Percentiles rank a stretch among this genome's conserved stretches.
phyloP scores from a whole-genome alignment of 2,113 vertebrate genomes.

The Thermophis baileyi region DNA sequence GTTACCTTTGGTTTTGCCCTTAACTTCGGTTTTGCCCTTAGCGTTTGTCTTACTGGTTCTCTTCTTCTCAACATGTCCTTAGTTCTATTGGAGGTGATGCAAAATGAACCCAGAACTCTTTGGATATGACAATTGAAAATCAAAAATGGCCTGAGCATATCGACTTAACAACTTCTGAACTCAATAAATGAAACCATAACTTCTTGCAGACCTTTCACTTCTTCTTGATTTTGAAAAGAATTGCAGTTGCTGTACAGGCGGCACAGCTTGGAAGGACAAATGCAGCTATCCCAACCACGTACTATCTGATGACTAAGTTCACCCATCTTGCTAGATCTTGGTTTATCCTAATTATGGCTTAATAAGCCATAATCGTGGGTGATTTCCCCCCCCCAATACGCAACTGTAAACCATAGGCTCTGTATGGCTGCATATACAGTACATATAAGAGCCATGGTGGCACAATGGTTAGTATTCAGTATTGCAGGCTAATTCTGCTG shows the following conservation, averaged over 20 bases:
- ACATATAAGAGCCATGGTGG: background rate
- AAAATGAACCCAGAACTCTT: background rate
- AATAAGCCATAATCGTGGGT: background rate
- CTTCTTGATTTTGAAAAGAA: background rate
- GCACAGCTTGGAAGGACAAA: background rate
- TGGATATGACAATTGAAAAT: background rate
- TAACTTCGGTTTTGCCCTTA: background rate
- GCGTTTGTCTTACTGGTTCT: background rate
- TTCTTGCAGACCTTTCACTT: background rate
- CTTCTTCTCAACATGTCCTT: background rate
- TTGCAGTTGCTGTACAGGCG: background rate
- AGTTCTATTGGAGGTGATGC: background rate
- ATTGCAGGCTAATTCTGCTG: background rate
- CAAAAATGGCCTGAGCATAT: background rate
- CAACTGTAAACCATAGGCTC: background rate
- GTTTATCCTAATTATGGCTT: background rate
- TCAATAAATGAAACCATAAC: background rate
- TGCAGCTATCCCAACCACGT: background rate
- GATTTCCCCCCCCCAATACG: background rate
- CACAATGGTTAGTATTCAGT: background rate
- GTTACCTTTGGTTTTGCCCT: background rate
- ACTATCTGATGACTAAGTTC: background rate
- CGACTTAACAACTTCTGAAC: background rate
- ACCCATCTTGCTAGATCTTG: background rate
- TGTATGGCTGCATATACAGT: background rate